Percentiles rank a stretch among this genome's conserved stretches.
Conservation (phyloP, 2,797 vertebrate species). For the Falco rusticolus region DNA sequence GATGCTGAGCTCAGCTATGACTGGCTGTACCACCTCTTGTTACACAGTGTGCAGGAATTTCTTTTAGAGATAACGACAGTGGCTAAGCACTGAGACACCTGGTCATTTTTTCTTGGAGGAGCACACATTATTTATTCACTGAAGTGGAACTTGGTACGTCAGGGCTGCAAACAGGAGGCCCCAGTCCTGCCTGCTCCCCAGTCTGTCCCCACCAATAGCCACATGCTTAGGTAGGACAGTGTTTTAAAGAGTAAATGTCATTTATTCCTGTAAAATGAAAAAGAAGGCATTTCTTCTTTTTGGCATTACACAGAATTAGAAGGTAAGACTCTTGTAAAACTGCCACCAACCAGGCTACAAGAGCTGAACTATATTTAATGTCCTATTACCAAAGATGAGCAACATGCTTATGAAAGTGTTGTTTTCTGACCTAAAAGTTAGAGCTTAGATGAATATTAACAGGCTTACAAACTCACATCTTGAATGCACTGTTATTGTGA, state of each 20-base stretch:
- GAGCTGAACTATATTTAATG: not conserved
- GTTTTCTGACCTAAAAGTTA: not conserved
- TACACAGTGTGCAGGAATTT: not conserved
- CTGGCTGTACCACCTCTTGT: not conserved
- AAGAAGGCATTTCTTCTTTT: not conserved
- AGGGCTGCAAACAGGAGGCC: not conserved
- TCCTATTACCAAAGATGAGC: not conserved
- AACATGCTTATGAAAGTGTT: not conserved
- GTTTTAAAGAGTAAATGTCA: not conserved
- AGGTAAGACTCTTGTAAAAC: not conserved
- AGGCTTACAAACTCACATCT: not conserved
- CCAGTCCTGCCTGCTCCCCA: not conserved
- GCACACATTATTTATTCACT: not conserved
- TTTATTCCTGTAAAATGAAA: not conserved
- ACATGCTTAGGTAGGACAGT: not conserved
- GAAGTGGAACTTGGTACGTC: not conserved
- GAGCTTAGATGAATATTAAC: not conserved
- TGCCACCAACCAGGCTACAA: not conserved
- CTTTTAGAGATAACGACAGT: not conserved
- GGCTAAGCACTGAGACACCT: not conserved
- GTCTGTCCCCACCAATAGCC: not conserved
- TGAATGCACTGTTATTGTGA: constrained; percentile 9
- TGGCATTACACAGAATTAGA: not conserved
- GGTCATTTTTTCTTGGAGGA: not conserved
- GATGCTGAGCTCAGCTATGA: not conserved